These are phyloP conservation scores for Phenacoccus solenopsis DNA, from an alignment of 1,140 invertebrate genomes.

Conservation along the genomic window DNA sequence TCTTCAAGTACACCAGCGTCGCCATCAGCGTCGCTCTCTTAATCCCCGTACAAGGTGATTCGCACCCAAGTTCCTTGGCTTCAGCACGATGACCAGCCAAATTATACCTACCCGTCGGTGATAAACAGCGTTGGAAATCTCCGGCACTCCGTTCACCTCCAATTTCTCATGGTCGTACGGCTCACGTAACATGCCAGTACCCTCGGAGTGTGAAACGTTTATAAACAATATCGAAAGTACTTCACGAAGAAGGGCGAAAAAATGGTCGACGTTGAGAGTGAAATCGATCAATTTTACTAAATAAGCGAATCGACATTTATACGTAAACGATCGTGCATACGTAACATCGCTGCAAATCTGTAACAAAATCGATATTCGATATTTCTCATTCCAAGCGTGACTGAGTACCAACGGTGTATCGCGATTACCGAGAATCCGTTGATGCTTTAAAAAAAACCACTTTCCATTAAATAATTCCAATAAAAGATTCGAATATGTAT, in stretches of 20 bases:
- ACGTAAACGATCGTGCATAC: neutral
- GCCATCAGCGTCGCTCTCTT: no score
- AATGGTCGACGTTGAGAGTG: neutral
- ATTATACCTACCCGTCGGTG: no score
- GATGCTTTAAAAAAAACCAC: neutral
- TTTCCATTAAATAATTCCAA: neutral
- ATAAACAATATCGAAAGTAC: no score
- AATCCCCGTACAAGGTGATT: no score
- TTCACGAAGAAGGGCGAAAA: no score
- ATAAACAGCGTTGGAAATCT: no score
- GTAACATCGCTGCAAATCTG: neutral
- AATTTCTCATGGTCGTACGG: neutral
- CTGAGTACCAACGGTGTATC: neutral
- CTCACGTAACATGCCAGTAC: neutral
- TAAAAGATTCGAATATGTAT: neutral
- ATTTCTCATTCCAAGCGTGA: neutral
- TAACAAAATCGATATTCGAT: constrained; percentile 3
- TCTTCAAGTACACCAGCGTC: no score
- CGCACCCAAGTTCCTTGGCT: no score
- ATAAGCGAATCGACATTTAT: neutral
- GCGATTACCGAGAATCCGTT: neutral
- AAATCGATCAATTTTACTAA: neutral
- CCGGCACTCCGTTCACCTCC: no score
- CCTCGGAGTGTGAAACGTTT: no score
- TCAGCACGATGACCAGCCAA: no score